Base-by-base conservation (phyloP, 2,888 invertebrate species). In the Volucella zonaria region DNA sequence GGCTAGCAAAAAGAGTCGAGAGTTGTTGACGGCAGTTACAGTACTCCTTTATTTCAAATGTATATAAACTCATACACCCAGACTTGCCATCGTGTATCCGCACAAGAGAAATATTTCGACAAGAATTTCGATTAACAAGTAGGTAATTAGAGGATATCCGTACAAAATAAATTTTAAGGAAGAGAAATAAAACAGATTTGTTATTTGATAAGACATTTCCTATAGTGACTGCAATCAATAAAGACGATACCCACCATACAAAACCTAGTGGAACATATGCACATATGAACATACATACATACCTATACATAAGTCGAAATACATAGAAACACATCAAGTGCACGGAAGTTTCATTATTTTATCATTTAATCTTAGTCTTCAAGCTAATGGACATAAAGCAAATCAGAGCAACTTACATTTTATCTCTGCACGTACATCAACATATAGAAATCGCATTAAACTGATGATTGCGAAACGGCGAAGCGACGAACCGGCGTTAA, bases 401-500 rank as follows among this genome's bases (percentile, higher is more conserved):
- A 68, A 47, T 43, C 4, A 49, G 12, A 82, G 31, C 59, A 71
- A 18, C 52, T 66, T 59, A 67, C 71, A 52, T 66, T 42, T 58
- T 18, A 54, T 23, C 52, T 61, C 58, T 54, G 47, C 49, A 70
- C 58, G 74, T 67, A 73, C 31, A 31, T 31, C 31, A 31, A 31
- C 31, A 31, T 31, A 31, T 31, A 18, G 45, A 56, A 67, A 74
- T 54, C 62, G 74, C 42, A 86, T 66, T 61, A 70, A 85, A 85
- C 81, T 87, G 87, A 88, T 88, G 88, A 87, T 87, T 73, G 86
- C 87, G 83, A 88, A 88, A 87, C 83, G 87, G 82, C 88, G 88
- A 61, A 80, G 74, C 70, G 88, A 89, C 77, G 89, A 88, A 71
- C 88, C 89, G 87, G 88, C 90, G 87, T 87, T 92, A 85, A 90